Evolutionary conservation across 2,113 vertebrate genomes (phyloP).

Genomic region (Hyaena hyaena): DNA sequence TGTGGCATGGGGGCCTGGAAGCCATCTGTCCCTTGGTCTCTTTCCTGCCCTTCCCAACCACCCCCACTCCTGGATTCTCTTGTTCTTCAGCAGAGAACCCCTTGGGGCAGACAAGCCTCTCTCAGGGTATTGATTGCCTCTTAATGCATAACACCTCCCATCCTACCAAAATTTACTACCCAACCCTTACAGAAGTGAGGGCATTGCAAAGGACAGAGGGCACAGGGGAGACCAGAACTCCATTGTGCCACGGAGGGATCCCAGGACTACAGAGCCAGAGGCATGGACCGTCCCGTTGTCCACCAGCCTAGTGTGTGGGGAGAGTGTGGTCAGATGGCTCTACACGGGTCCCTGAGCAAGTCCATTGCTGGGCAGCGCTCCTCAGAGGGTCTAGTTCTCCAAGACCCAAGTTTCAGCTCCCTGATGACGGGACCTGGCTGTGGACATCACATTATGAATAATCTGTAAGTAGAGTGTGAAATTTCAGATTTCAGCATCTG

Average conservation of each 20-base stretch:
- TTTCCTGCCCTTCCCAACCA: background rate
- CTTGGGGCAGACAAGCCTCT: background rate
- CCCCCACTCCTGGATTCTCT: background rate
- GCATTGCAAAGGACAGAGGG: background rate
- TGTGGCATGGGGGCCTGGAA: too few species aligned
- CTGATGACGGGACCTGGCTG: too few species aligned
- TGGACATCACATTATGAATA: background rate
- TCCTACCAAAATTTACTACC: too few species aligned
- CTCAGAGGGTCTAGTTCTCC: fast-evolving
- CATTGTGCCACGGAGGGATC: fast-evolving
- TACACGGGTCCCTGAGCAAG: too few species aligned
- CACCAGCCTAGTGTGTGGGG: fast-evolving
- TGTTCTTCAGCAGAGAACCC: background rate
- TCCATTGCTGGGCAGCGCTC: too few species aligned
- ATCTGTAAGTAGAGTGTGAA: background rate
- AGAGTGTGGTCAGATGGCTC: too few species aligned
- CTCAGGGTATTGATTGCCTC: background rate
- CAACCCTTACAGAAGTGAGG: background rate
- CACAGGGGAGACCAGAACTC: background rate
- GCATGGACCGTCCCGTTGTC: fast-evolving
- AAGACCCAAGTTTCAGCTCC: background rate
- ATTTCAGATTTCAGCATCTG: background rate
- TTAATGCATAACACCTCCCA: background rate
- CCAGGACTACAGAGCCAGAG: background rate
- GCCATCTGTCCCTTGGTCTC: background rate